Base-by-base conservation (phyloP, 1,140 invertebrate species). In the Drosophila truncata region DNA sequence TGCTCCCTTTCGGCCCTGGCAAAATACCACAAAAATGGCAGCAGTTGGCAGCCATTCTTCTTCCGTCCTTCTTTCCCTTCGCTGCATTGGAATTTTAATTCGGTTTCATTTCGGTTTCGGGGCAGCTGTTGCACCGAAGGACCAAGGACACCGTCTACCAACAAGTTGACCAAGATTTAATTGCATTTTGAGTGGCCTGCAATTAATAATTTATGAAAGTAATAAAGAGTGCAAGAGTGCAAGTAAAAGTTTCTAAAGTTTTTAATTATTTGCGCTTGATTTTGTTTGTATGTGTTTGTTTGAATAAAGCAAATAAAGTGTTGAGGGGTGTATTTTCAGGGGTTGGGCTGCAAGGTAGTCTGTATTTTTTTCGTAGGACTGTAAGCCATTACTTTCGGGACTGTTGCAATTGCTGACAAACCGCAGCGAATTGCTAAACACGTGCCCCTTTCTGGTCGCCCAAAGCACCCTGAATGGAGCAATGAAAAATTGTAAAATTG, bases 141-240 rank as follows among this genome's bases (percentile, higher is more conserved):
- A 59, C 66, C 23, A 46, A 73, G 67, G 80, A 59, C 77, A 57
- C 47, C 25, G 55, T 18, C 33, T 29, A 67, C 75, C 80, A 83
- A 78, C 81, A 90, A 90, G 80, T 90, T 90, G 84, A 88, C 84
- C 84, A 81, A 81, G 77, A 90, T 88, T 88, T 88, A 88, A 88
- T 88, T 88, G 85, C 84, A 88, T 81, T 90, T 90, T 81, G 85
- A 90, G 80, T 90, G 84, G 84, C 65, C 46, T 59, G 69, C 79
- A 80, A 88, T 88, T 87, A 87, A 87, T 84, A 90, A 88, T 81
- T 80, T 90, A 81, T 88, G 61, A 84, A 88, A 78, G 61, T 50
- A 62, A 25, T 50, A 62, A 25, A 60, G 39, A 61, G 58, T 44
- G 47, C 61, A 52, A 49, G 58, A 49, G 57, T 50, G 65, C 63